phyloP scores from a whole-genome alignment of 2,797 vertebrate species.

The Neosilurus mollespiculum region DNA sequence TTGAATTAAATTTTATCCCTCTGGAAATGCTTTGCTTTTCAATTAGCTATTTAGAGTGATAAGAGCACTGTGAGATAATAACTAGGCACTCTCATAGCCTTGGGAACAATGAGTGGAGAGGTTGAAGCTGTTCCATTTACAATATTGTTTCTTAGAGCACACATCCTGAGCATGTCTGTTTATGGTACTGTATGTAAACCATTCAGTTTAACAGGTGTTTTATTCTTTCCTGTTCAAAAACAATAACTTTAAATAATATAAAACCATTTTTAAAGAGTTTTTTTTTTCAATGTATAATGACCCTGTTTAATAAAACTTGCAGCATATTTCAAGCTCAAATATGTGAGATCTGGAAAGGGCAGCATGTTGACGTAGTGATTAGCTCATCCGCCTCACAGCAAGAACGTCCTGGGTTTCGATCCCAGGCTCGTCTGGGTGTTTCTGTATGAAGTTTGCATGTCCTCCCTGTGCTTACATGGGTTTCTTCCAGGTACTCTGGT shows the following conservation, averaged over 20 bases:
- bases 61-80: slow-evolving; percentile 39
- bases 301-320: background rate
- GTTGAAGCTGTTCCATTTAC: slow-evolving; percentile 32
- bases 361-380: too few species aligned
- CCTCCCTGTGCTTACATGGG: too few species aligned
- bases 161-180: background rate
- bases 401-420: too few species aligned
- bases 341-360: too few species aligned
- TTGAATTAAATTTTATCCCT: slow-evolving; percentile 13
- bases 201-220: background rate
- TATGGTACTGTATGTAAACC: background rate
- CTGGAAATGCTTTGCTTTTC: slow-evolving; percentile 27
- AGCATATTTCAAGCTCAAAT: background rate
- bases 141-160: slow-evolving; percentile 35
- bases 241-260: background rate
- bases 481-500: too few species aligned
- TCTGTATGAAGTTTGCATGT: too few species aligned
- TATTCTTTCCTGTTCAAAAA: background rate
- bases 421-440: too few species aligned
- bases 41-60: slow-evolving; percentile 37
- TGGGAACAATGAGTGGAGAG: slow-evolving; percentile 33
- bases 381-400: too few species aligned
- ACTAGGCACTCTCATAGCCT: slow-evolving; percentile 29
- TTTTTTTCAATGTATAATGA: too few species aligned
- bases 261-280: too few species aligned